Conservation (phyloP, 2,888 invertebrate genomes). For the Gari tellinella region DNA sequence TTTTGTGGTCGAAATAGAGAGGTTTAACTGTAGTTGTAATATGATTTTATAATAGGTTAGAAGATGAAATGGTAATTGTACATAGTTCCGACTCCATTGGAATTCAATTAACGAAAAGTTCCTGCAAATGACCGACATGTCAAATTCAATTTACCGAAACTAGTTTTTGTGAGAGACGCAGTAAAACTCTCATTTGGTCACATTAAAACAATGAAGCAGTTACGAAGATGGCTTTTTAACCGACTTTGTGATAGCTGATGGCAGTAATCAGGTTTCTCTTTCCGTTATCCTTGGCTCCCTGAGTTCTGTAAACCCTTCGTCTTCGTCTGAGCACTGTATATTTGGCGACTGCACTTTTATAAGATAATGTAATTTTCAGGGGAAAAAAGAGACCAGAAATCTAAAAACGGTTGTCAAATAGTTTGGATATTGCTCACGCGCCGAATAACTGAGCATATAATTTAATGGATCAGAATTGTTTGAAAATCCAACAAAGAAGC, state of each 20-base stretch:
- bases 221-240: slow-evolving; percentile 48
- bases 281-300: too few relatives aligned
- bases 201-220: slow-evolving; percentile 51
- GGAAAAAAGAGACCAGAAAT: too few relatives aligned
- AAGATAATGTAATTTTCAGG: too few relatives aligned
- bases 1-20: too few relatives aligned
- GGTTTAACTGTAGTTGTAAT: background rate
- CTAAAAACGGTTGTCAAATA: too few relatives aligned
- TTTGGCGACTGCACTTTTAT: too few relatives aligned
- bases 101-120: slow-evolving; percentile 34
- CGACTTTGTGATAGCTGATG: slow-evolving; percentile 35
- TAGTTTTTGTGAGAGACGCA: slow-evolving; percentile 22
- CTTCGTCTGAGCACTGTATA: too few relatives aligned
- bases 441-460: too few relatives aligned
- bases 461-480: too few relatives aligned
- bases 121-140: slow-evolving; percentile 42
- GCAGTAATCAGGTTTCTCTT: slow-evolving; percentile 4
- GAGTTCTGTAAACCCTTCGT: too few relatives aligned
- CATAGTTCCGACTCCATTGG: slow-evolving; percentile 20
- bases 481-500: too few relatives aligned
- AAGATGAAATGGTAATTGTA: slow-evolving; percentile 33
- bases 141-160: slow-evolving; percentile 47
- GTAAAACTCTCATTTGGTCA: slow-evolving; percentile 56
- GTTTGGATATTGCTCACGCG: too few relatives aligned
- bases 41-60: slow-evolving; percentile 8